A percentile compares a stretch with the other conserved stretches of the same genome.
These are phyloP conservation scores for Macaca nemestrina DNA, from an alignment of 2,113 vertebrate species.

Conservation along the genomic window DNA sequence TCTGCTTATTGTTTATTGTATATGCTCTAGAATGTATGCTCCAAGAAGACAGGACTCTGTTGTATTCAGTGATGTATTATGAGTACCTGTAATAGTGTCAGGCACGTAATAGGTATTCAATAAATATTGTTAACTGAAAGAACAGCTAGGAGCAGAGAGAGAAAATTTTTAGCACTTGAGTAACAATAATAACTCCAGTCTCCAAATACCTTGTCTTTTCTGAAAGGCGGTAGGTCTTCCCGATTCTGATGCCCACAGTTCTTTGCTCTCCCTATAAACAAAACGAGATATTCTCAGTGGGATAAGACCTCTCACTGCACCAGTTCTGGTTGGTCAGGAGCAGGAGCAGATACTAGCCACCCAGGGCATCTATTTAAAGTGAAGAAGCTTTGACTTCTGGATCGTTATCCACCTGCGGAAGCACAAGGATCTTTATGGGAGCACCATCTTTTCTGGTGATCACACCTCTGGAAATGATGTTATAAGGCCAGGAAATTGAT, in stretches of 20 bases:
- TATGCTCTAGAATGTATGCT: neutral
- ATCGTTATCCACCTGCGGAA: constrained; percentile 9
- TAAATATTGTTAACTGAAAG: neutral
- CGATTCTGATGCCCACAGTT: neutral
- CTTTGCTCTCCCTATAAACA: neutral
- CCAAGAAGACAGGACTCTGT: neutral
- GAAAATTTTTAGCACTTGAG: neutral
- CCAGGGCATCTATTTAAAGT: neutral
- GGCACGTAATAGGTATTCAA: neutral
- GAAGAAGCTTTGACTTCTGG: constrained; percentile 37
- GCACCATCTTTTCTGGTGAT: constrained; percentile 58
- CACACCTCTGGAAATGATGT: constrained; percentile 19
- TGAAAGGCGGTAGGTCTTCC: neutral
- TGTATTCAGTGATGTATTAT: neutral
- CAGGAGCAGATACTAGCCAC: neutral
- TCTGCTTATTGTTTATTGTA: neutral
- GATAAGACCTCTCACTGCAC: neutral
- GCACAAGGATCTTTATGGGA: constrained; percentile 24
- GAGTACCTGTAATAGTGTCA: neutral
- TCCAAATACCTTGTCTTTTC: constrained; percentile 51
- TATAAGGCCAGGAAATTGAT: constrained; percentile 72
- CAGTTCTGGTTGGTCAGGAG: neutral
- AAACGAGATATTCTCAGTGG: neutral
- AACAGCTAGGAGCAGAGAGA: neutral
- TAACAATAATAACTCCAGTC: neutral